Percentiles rank a stretch among this genome's conserved stretches.
Conservation (phyloP, 2,113 vertebrate species). For the Peromyscus maniculatus region DNA sequence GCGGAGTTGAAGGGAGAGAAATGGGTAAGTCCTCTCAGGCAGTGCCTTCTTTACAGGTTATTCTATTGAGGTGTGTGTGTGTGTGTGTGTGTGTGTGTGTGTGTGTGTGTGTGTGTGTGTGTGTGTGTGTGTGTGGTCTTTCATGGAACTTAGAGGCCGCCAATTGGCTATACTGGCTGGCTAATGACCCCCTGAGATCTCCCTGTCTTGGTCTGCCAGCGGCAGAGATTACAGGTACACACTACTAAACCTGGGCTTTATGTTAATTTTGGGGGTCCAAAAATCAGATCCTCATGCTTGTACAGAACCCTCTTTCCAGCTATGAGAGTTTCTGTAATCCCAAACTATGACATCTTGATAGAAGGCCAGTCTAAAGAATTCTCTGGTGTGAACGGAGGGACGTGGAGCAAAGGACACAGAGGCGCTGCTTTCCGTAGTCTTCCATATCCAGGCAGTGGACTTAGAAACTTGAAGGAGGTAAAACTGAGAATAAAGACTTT, state of each 20-base stretch:
- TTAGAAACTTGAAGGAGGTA: constrained; percentile 15
- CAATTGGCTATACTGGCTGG: neutral
- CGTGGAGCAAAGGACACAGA: neutral
- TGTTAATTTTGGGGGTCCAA: neutral
- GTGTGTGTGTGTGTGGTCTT: too few species aligned
- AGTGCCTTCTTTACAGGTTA: neutral
- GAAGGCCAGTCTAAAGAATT: neutral
- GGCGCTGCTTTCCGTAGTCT: neutral
- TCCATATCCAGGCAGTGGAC: neutral
- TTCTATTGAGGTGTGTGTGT: neutral
- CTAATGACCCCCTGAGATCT: neutral
- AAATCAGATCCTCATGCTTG: neutral
- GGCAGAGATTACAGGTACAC: neutral
- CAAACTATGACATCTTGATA: neutral
- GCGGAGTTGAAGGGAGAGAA: neutral
- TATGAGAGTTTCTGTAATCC: neutral
- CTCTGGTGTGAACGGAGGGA: neutral
- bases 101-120: too few species aligned
- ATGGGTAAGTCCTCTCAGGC: neutral
- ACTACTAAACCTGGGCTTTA: neutral
- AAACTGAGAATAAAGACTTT: constrained; percentile 26
- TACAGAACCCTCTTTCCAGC: neutral
- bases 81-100: too few species aligned
- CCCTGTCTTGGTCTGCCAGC: neutral
- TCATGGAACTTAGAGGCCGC: neutral